Evolutionary conservation across 2,797 vertebrate genomes (phyloP), one percentile per base, ranked within the genome.

Genomic region (Bradypus variegatus): DNA sequence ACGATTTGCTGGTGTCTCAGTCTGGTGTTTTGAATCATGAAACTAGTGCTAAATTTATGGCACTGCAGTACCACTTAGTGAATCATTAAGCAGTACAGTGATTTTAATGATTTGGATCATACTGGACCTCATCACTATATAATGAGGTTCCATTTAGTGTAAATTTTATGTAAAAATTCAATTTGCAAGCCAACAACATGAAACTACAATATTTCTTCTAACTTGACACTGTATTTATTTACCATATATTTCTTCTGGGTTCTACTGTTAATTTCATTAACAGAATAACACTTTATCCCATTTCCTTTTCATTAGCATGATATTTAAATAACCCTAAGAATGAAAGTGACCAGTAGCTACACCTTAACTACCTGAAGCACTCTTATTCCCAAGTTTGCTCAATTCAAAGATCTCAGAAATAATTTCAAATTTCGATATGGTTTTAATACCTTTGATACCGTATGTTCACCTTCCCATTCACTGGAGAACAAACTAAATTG

Each of bases 81-180:
- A 98, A 97, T 97, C 97, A 98, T 98, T 98, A 98, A 98, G 97
- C 97, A 98, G 97, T 97, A 97, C 97, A 97, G 97, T 97, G 97
- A 97, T 98, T 98, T 98, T 98, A 98, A 98, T 97, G 97, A 97
- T 97, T 97, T 97, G 97, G 97, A 98, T 98, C 97, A 97, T 96
- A 98, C 97, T 97, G 97, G 97, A 98, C 97, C 97, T 97, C 97
- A 97, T 97, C 97, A 97, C 96, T 97, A 96, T 97, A 97, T 98
- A 98, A 98, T 97, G 97, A 98, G 96, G 96, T 97, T 98, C 97
- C 97, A 97, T 97, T 98, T 97, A 98, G 97, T 97, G 96, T 98
- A 98, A 97, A 98, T 98, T 98, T 97, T 97, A 98, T 97, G 97
- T 98, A 98, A 97, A 98, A 98, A 97, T 98, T 98, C 97, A 98